Conservation (phyloP, 2,797 vertebrate genomes). For the Acrocephalus scirpaceus region DNA sequence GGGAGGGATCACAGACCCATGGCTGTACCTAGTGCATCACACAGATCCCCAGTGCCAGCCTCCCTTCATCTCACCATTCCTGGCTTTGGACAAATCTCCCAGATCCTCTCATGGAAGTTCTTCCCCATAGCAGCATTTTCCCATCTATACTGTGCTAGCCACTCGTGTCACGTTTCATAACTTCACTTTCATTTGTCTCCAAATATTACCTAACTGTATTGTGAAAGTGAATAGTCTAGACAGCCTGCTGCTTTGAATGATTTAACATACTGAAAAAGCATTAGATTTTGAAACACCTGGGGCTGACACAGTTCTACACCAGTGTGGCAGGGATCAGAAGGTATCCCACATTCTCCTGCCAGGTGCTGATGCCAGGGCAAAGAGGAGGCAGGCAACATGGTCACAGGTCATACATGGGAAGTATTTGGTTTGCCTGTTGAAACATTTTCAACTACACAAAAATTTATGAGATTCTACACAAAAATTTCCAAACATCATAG, state of each 20-base stretch:
- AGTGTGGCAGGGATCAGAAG: not conserved
- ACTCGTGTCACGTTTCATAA: not conserved
- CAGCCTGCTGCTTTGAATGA: not conserved
- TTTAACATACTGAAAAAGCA: not conserved
- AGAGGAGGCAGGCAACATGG: not conserved
- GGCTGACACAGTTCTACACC: not conserved
- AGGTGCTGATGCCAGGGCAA: not conserved
- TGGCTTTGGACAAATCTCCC: not conserved
- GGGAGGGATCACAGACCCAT: accelerated
- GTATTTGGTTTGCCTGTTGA: accelerated
- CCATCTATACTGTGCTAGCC: not conserved
- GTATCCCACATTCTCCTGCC: not conserved
- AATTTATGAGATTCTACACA: not conserved
- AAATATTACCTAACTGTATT: not conserved
- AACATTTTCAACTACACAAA: not conserved
- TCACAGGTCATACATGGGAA: not conserved
- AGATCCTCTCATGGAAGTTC: not conserved
- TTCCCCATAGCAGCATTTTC: not conserved
- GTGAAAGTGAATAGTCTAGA: not conserved
- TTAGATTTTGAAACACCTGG: not conserved
- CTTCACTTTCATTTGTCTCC: not conserved
- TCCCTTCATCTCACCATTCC: not conserved
- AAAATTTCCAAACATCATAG: not conserved
- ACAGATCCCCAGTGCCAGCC: not conserved
- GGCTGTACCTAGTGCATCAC: not conserved